phyloP scores from a whole-genome alignment of 2,797 vertebrate species.

The Echiichthys vipera region DNA sequence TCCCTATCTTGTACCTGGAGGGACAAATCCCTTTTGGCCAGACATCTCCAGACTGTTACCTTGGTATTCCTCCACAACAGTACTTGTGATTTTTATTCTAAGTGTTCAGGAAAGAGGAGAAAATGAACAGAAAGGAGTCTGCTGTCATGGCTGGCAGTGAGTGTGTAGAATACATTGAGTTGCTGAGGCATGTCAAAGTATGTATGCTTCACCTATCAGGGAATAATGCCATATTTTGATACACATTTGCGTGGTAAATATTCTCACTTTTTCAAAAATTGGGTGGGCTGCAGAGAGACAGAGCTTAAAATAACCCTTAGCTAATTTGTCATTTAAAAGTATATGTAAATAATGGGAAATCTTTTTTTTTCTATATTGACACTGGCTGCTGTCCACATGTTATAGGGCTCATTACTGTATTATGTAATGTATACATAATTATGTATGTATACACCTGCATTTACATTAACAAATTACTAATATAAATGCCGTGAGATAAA shows the following conservation, averaged over 20 bases:
- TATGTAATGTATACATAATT: background rate
- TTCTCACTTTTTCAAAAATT: conserved; percentile 47
- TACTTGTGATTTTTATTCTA: conserved; percentile 85
- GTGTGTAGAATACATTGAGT: conserved; percentile 82
- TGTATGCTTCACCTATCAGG: conserved; percentile 82
- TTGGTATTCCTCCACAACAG: conserved; percentile 85
- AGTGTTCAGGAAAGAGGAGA: conserved; percentile 75
- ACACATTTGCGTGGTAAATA: conserved; percentile 81
- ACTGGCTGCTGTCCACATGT: background rate
- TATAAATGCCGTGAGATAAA: conserved; percentile 23
- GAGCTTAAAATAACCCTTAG: conserved; percentile 28
- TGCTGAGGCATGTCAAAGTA: conserved; percentile 81
- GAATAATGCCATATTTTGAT: conserved; percentile 84
- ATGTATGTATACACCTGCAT: conserved; percentile 9
- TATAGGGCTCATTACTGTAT: conserved; percentile 14
- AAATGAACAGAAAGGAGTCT: conserved; percentile 76
- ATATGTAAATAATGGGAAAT: conserved; percentile 18
- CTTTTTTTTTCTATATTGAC: background rate
- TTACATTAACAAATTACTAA: conserved; percentile 5
- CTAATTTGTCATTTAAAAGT: conserved; percentile 24
- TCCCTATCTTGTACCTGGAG: conserved; percentile 90
- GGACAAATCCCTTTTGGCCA: conserved; percentile 97
- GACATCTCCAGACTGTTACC: conserved; percentile 88
- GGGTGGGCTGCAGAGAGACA: conserved; percentile 8
- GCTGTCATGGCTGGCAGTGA: conserved; percentile 80